Evolutionary conservation across 1,140 invertebrate species (phyloP), one percentile per base, ranked within the genome.

Genomic region (Ganaspis sp.): DNA sequence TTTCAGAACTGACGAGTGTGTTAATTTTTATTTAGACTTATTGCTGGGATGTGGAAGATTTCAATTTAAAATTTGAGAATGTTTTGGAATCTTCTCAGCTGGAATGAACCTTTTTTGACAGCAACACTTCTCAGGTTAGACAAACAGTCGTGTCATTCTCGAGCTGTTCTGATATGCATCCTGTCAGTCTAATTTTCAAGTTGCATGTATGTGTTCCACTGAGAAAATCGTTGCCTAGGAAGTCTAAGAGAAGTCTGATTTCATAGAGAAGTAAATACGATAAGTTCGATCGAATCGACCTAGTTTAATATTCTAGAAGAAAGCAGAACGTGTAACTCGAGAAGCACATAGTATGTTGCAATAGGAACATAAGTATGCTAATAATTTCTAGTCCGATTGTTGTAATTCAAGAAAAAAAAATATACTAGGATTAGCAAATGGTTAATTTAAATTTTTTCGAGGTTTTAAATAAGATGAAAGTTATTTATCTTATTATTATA

Each of bases 271-370:
- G 23, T 64, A 64, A 64, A 64, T 64, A 64, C 54, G 54, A 64
- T 9, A 64, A 64, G 54, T 64, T 64, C 54, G 54, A 64, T 64
- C 15, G 23, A 29, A 64, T 64, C 54, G 54, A 64, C 54, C 54
- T 64, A 64, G 54, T 64, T 64, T 26, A 64, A 64, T 64, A 64
- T 64, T 64, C 54, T 29, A 64, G 21, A 23, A 64, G 54, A 64
- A 64, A 64, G 54, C 45, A 49, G 45, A 49, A 49, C 45, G 45
- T 8, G 54, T 64, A 64, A 64, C 54, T 29, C 54, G 54, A 64
- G 54, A 64, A 64, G 54, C 21, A 29, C 29, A 23, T 29, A 23
- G 54, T 64, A 64, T 64, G 54, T 15, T 64, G 54, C 54, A 64
- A 64, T 64, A 64, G 21, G 26, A 23, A 29, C 54, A 29, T 29